These are phyloP conservation scores for Epinotia bilunana DNA, from an alignment of 2,888 invertebrate species.

Conservation along the genomic window DNA sequence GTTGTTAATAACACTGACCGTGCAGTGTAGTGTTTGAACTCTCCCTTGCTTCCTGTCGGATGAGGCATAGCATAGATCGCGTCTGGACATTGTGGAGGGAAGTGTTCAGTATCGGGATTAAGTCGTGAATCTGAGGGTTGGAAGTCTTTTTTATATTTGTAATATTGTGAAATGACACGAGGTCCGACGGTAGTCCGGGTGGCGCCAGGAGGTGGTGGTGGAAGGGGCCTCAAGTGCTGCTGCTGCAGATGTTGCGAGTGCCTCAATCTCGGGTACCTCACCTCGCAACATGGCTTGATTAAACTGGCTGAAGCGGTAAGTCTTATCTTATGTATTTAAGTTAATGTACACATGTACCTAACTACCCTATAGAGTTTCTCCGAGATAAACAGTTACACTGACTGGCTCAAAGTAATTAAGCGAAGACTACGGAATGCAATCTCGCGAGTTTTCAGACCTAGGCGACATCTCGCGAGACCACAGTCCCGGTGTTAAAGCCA, in stretches of 20 bases:
- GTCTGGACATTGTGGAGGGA: constrained; percentile 23
- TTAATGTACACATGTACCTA: background rate
- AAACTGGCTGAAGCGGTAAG: constrained; percentile 91
- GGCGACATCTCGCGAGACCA: too few species aligned
- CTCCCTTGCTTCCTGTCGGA: constrained; percentile 70
- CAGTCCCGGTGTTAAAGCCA: too few species aligned
- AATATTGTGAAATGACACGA: constrained; percentile 65
- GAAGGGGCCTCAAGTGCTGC: constrained; percentile 87
- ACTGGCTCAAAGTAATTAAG: too few species aligned
- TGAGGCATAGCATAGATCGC: constrained; percentile 49
- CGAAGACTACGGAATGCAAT: too few species aligned
- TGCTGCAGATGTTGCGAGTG: constrained; percentile 92
- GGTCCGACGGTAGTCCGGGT: constrained; percentile 81
- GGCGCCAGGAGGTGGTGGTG: constrained; percentile 64
- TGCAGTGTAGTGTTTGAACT: constrained; percentile 68
- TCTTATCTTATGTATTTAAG: constrained; percentile 48
- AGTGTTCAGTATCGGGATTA: background rate
- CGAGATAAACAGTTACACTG: background rate
- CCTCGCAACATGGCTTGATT: constrained; percentile 88
- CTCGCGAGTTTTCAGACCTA: too few species aligned
- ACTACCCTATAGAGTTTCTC: background rate
- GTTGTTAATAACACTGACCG: constrained; percentile 75
- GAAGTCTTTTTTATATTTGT: constrained; percentile 10
- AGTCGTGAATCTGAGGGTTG: background rate
- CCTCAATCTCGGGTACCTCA: constrained; percentile 90